These are phyloP conservation scores for Mormyrus lacerda DNA, from an alignment of 2,113 vertebrate species.

Conservation along the genomic window DNA sequence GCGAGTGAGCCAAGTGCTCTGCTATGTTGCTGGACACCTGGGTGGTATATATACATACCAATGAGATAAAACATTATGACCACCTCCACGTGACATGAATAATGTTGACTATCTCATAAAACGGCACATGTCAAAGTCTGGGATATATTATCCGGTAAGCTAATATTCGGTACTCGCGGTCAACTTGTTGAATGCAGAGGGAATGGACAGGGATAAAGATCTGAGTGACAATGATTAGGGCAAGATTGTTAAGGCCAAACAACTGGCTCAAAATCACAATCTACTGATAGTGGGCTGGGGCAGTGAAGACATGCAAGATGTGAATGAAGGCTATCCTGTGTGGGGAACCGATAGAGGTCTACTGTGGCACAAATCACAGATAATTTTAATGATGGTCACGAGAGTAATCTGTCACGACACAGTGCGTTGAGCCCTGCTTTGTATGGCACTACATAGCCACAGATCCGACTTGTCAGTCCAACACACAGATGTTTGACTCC, in stretches of 20 bases:
- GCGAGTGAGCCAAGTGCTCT: conserved; percentile 76
- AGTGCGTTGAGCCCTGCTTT: too few species aligned
- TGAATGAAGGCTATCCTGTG: too few species aligned
- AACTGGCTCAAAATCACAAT: too few species aligned
- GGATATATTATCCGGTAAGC: not conserved
- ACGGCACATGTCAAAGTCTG: not conserved
- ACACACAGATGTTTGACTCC: too few species aligned
- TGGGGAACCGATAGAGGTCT: too few species aligned
- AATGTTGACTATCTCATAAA: not conserved
- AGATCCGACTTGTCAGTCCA: too few species aligned
- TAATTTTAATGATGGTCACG: too few species aligned
- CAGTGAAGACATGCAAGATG: too few species aligned
- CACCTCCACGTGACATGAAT: not conserved
- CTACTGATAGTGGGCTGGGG: too few species aligned
- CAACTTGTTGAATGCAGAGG: not conserved
- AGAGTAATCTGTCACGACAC: too few species aligned
- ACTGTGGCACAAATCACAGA: too few species aligned
- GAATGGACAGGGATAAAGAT: not conserved
- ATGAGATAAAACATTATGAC: not conserved
- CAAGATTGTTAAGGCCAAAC: not conserved
- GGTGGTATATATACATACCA: conserved; percentile 32
- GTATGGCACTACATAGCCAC: too few species aligned
- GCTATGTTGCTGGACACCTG: conserved; percentile 76
- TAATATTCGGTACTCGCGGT: not conserved
- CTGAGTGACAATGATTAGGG: not conserved